Evolutionary conservation across 2,113 vertebrate species (phyloP).

Genomic region (Upupa epops): DNA sequence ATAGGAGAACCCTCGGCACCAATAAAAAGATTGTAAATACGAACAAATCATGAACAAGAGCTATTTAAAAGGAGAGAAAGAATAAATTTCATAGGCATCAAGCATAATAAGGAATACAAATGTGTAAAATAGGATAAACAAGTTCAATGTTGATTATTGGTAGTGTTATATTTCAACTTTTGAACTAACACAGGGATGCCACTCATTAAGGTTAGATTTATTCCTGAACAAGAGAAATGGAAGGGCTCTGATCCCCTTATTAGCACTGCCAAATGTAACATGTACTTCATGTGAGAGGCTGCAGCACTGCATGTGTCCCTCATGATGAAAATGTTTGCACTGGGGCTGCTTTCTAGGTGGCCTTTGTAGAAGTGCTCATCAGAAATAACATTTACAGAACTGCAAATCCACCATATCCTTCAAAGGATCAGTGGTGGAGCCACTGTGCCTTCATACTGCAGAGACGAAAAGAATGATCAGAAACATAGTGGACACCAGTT

Average conservation of each 20-base stretch:
- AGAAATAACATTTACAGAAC: not conserved
- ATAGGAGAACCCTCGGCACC: slow-evolving; percentile 13
- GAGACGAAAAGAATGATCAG: not conserved
- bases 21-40: slow-evolving; percentile 32
- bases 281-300: not conserved
- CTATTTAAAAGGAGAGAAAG: slow-evolving; percentile 32
- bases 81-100: not conserved
- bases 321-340: not conserved
- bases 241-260: not conserved
- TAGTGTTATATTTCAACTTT: not conserved
- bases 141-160: not conserved
- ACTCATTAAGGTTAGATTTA: not conserved
- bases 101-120: not conserved
- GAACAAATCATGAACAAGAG: slow-evolving; percentile 20
- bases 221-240: not conserved
- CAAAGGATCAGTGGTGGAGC: not conserved
- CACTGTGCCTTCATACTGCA: not conserved
- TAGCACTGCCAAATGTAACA: not conserved
- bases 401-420: not conserved
- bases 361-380: not conserved
- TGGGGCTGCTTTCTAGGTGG: not conserved
- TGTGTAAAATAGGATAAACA: not conserved
- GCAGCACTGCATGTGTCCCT: not conserved
- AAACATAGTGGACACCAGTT: accelerated
- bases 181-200: not conserved